These are phyloP conservation scores for Sylvietta virens DNA, from an alignment of 2,113 vertebrate genomes.

Conservation along the genomic window DNA sequence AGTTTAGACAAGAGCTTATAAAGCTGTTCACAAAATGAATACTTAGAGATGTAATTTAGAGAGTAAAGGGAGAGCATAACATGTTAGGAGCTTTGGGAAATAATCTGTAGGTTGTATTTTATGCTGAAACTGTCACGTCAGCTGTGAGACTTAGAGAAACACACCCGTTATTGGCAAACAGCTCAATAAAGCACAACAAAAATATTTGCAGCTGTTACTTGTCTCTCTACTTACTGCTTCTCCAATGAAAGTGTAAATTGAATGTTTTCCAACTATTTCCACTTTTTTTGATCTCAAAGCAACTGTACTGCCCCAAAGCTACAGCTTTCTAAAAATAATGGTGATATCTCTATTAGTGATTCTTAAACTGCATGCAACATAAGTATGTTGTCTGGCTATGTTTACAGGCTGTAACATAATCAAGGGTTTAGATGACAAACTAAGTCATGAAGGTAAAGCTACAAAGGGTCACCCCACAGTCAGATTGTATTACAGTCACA, in stretches of 20 bases:
- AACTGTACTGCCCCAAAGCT: background rate
- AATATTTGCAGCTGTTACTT: conserved; percentile 7
- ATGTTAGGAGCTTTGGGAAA: background rate
- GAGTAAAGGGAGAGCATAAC: background rate
- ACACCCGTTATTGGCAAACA: background rate
- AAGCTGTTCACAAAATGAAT: background rate
- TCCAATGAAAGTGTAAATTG: conserved; percentile 5
- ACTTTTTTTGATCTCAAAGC: background rate
- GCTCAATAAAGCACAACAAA: background rate
- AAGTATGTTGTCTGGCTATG: conserved; percentile 19
- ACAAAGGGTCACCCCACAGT: background rate
- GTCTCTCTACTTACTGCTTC: background rate
- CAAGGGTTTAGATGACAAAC: conserved; percentile 33
- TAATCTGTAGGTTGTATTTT: background rate
- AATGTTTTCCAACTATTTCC: conserved; percentile 30
- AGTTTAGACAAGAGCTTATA: background rate
- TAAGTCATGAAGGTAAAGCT: conserved; percentile 34
- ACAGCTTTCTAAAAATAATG: conserved; percentile 52
- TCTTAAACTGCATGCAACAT: conserved; percentile 33
- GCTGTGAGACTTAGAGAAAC: background rate
- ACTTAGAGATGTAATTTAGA: background rate
- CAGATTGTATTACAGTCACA: conserved; percentile 25
- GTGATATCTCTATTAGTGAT: background rate
- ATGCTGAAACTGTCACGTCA: background rate
- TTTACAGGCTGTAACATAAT: conserved; percentile 58